Evolutionary conservation across 2,113 vertebrate species (phyloP).

Genomic region (Pelecanoides urinatrix): DNA sequence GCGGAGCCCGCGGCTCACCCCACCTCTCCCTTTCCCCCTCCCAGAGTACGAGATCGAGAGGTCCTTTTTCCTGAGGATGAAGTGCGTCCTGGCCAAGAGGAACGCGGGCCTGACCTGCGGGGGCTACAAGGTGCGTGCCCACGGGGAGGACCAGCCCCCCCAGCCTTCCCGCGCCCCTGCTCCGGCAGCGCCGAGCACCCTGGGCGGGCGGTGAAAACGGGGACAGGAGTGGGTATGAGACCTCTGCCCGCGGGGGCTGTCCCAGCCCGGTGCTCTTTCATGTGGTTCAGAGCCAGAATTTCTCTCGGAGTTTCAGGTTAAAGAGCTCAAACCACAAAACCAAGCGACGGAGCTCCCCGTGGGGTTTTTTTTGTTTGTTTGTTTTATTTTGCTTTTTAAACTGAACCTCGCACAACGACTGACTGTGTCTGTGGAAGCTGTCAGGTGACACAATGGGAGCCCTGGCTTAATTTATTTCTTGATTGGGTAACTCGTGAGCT

Average conservation of each 20-base stretch:
- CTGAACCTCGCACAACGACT: neutral
- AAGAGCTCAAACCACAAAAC: neutral
- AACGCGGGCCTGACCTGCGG: slow-evolving; percentile 96
- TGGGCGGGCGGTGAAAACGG: neutral
- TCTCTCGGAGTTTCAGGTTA: neutral
- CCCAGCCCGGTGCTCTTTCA: neutral
- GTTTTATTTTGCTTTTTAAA: neutral
- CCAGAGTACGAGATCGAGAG: slow-evolving; percentile 96
- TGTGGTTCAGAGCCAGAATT: neutral
- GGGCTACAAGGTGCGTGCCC: slow-evolving; percentile 89
- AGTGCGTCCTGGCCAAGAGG: slow-evolving; percentile 95
- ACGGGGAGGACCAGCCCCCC: neutral
- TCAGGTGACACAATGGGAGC: neutral
- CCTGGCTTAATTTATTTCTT: neutral
- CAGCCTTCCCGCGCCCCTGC: neutral
- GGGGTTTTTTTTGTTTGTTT: neutral
- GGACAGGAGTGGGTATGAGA: neutral
- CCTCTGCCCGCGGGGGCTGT: neutral
- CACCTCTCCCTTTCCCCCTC: neutral
- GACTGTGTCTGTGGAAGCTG: neutral
- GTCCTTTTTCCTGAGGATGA: slow-evolving; percentile 97
- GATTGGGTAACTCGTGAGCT: neutral
- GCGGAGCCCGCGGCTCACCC: neutral
- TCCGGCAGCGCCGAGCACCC: neutral
- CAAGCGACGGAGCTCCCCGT: neutral